Evolutionary conservation across 2,888 invertebrate species (phyloP), one percentile per base, ranked within the genome.

Genomic region (Cephus spinipes): DNA sequence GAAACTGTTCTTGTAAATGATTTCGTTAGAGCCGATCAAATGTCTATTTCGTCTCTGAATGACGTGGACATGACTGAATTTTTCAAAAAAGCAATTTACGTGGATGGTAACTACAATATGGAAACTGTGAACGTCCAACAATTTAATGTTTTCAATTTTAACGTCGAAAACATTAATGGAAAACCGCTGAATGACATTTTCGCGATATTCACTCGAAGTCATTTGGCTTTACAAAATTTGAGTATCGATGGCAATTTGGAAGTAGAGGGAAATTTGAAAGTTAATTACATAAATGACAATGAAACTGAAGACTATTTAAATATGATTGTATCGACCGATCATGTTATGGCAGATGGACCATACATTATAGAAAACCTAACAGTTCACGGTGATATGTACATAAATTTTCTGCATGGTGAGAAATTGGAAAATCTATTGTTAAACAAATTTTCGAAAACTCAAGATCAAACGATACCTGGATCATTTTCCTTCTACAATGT

Each of bases 191-290:
- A 83, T 11, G 77, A 74, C 2, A 12, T 81, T 4, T 34, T 33
- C 23, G 23, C 9, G 76, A 84, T 36, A 73, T 55, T 55, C 55
- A 9, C 23, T 68, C 68, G 23, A 68, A 73, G 36, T 78, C 23
- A 23, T 23, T 34, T 76, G 33, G 69, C 36, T n/a, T n/a, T 76
- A 34, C 75, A 78, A 11, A n/a, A 79, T 23, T 55, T 89, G 12
- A 77, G 84, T 1, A 81, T 90, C 69, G 84, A 86, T 3, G 89
- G 86, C 4, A 83, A 87, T 55, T 69, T 90, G 4, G 78, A 77
- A 34, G 79, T 90, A 23, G 79, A 81, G 15, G 78, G 76, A 4
- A 76, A 81, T 40, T 77, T 88, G 6, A 69, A 77, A 35, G 79
- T 85, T 1, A 35, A 68, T 4, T 76, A 40, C 55, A 87, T 90